Conservation (phyloP, 2,113 vertebrate genomes). For the Sminthopsis crassicaudata region DNA sequence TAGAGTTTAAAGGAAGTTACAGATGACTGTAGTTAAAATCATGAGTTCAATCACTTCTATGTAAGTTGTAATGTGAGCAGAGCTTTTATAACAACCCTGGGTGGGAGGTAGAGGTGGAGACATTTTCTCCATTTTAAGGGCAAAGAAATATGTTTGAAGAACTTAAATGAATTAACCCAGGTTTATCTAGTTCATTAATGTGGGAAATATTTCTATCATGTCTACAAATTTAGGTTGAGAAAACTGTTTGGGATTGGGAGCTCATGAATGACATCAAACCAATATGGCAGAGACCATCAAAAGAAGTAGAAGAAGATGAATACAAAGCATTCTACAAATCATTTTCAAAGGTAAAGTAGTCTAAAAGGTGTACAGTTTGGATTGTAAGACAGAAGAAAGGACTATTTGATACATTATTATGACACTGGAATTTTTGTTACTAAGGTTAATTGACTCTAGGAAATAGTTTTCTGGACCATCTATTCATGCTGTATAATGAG, state of each 20-base stretch:
- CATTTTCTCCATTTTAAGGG: background rate
- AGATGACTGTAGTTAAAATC: background rate
- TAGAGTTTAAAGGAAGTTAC: background rate
- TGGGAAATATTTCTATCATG: background rate
- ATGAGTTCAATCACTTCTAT: background rate
- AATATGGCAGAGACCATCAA: conserved; percentile 97
- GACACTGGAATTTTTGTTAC: background rate
- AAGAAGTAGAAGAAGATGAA: conserved; percentile 98
- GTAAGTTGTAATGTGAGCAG: background rate
- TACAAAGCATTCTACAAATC: conserved; percentile 99
- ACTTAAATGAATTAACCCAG: background rate
- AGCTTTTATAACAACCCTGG: background rate
- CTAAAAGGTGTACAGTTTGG: background rate
- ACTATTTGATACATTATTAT: background rate
- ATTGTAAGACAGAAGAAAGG: background rate
- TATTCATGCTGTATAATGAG: background rate
- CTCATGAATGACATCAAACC: conserved; percentile 99
- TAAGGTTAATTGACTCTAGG: background rate
- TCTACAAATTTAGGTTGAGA: conserved; percentile 90
- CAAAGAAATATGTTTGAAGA: background rate
- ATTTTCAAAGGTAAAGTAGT: conserved; percentile 92
- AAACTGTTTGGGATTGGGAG: conserved; percentile 99
- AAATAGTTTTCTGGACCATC: background rate
- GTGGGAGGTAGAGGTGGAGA: background rate
- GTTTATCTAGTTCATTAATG: background rate